Base-by-base conservation (phyloP, 1,140 invertebrate genomes). In the Halesus radiatus region DNA sequence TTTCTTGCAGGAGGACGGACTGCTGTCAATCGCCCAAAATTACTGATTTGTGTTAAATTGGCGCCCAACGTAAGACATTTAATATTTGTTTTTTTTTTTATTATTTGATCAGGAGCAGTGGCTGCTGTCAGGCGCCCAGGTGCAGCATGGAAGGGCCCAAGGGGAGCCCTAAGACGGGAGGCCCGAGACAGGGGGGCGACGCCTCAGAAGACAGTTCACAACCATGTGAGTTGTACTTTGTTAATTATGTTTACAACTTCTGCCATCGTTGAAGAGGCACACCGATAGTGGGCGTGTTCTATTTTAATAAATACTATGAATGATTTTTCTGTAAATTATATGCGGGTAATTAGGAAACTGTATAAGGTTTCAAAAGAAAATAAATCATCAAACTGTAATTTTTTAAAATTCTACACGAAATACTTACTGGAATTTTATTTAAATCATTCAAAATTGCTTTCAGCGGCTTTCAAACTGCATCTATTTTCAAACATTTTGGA, bases 61-160 rank as follows among this genome's bases (percentile, higher is more conserved):
- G 10, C 10, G 37, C 37, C 37, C 37, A 45, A 45, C 37, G n/a
- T 56, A 1, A 3, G 3, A 20, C 5, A 56, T 22, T 22, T 56
- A 1, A 20, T 56, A 8, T 56, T 22, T n/a, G 10, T 56, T 56
- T 0, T 56, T 18, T 6, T 56, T 56, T 7, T 18, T 18, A 20
- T 56, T 56, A 10, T 26, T 73, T 29, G 26, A 13, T 50, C 50
- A 73, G 68, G 20, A 75, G 23, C 56, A 26, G 54, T 26, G 60
- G 72, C 50, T 62, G 50, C 56, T 64, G 72, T 16, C 45, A 53
- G 45, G 70, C 6, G 37, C 16, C 29, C 66, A 45, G 66, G 32
- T 73, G 45, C 70, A 54, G 70, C 20, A 73, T 73, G 70, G 70
- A 73, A 15, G 50, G 45, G 50, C 70, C 23, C 70, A 16, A 73